Conservation (phyloP, 1,140 invertebrate species). For the Coptotermes formosanus region DNA sequence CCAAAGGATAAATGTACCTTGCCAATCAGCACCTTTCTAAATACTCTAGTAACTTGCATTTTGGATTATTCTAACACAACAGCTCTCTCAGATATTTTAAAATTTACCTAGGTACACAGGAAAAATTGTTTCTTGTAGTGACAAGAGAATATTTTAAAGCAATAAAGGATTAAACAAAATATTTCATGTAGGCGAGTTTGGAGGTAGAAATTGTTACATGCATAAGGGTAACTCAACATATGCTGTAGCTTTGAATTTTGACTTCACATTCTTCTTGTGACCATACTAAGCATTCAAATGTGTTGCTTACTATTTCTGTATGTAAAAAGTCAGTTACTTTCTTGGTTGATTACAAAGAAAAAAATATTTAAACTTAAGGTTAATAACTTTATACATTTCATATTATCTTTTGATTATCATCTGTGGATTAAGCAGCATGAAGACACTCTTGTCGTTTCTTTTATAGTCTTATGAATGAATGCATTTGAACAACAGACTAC, state of each 20-base stretch:
- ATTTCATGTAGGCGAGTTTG: background rate
- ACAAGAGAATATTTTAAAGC: background rate
- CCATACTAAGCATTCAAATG: no score
- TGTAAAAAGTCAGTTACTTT: no score
- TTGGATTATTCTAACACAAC: background rate
- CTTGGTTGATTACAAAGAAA: no score
- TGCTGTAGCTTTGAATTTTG: background rate
- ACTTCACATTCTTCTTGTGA: background rate
- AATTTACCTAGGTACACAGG: conserved; percentile 7
- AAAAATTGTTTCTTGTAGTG: background rate
- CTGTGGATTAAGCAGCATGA: no score
- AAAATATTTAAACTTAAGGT: no score
- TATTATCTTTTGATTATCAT: no score
- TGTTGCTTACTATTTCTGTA: no score
- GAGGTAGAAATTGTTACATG: background rate
- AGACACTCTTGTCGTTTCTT: no score
- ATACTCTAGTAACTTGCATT: background rate
- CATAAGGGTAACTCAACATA: background rate
- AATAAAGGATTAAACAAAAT: background rate
- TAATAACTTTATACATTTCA: no score
- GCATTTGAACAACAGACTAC: no score
- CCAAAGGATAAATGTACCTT: background rate
- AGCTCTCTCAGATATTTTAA: background rate
- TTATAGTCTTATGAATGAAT: no score
- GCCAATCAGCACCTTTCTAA: background rate